Conservation (phyloP, 37 sponge, comb jelly and placozoan genomes). For the Diacarnus erythraeanus region DNA sequence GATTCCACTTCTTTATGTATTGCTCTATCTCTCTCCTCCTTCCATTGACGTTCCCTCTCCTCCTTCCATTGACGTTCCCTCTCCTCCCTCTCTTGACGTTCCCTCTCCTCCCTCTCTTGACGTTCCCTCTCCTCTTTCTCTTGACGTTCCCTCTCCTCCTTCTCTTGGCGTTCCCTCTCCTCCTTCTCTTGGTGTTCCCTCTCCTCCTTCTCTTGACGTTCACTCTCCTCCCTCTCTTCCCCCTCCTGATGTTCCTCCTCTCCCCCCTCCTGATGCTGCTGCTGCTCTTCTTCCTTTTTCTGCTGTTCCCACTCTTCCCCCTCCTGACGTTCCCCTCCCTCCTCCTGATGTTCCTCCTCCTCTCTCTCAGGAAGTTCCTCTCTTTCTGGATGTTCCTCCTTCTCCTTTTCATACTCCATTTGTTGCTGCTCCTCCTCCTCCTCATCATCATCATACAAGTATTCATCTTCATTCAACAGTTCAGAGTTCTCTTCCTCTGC, state of each 20-base stretch:
- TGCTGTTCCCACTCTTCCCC: not conserved
- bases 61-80: not conserved
- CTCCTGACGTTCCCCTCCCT: not conserved
- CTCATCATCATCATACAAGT: no score
- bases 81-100: not conserved
- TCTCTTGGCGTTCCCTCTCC: not conserved
- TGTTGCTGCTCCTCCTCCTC: not conserved
- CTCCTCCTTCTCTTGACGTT: not conserved
- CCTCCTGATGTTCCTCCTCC: slow-evolving; percentile 11
- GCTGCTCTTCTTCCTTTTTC: not conserved
- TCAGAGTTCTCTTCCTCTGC: no score
- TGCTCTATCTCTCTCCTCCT: not conserved
- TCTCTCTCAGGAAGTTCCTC: not conserved
- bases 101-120: slow-evolving; percentile 1
- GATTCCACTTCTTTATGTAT: not conserved
- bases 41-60: slow-evolving; percentile 12
- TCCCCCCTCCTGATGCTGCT: not conserved
- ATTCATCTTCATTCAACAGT: no score
- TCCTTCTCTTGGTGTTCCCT: not conserved
- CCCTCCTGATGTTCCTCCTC: not conserved
- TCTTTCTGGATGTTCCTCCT: not conserved
- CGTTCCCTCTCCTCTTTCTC: slow-evolving; percentile 4
- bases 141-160: not conserved
- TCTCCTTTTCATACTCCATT: not conserved
- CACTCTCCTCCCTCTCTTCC: not conserved